Base-by-base conservation (phyloP, 2,888 invertebrate genomes). In the Callinectes sapidus region DNA sequence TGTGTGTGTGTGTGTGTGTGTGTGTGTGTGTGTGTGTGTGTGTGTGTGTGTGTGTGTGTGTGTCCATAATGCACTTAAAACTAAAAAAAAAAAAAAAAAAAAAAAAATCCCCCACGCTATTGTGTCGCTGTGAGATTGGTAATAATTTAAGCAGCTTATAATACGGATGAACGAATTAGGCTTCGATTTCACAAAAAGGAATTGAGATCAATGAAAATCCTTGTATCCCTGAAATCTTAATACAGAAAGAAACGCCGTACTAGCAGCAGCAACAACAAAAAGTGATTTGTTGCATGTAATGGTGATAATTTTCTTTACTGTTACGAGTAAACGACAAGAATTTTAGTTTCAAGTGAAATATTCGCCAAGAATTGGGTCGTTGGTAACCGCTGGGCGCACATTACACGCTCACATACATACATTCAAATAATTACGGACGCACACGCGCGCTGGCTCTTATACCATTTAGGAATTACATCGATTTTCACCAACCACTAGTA, bases 21-120 rank as follows among this genome's bases (percentile, higher is more conserved):
- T 39, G 39, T 35, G 42, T 87, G 42, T 87, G 42, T 87, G 42
- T 87, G 39, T 87, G 42, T 87, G 48, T 87, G 39, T 87, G 48
- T 87, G 48, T 87, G 48, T 87, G 48, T 48, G 48, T 48, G 48
- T 48, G 48, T 48, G 48, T 48, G 48, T 48, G 48, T 48, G 48
- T 10, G 48, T 10, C 48, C 61, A 61, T 61, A 61, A 61, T 61
- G 61, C 61, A 23, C 18, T 61, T 61, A 61, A 18, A 23, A 23
- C 2, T 18, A 5, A 5, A 2, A 23, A 61, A 61, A 61, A 61
- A 23, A 61, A 61, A n/a, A n/a, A n/a, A n/a, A n/a, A n/a, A 8
- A 14, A 61, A 61, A 61, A 23, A 61, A 61, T 61, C 6, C 61
- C 6, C 28, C 13, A 28, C 13, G 71, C 71, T 71, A 28, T 71